Evolutionary conservation across 2,113 vertebrate species (phyloP), one percentile per base, ranked within the genome.

Genomic region (Paracanthobrama guichenoti): DNA sequence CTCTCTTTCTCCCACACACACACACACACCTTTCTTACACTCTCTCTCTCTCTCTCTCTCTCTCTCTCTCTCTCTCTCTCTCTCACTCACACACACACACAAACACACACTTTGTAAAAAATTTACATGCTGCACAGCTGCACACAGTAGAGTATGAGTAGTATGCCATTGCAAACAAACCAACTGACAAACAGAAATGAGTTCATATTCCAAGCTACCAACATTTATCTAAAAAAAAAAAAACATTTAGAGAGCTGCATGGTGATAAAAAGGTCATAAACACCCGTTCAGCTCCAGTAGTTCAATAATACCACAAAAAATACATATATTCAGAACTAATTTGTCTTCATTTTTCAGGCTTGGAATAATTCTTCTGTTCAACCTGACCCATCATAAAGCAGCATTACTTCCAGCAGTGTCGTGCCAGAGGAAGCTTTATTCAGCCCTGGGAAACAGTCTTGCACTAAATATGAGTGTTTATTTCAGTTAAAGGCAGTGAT

Each of bases 401-500:
- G 59, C 59, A 7, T 72, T 72, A 24, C 66, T 69, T 22, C n/a
- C n/a, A n/a, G n/a, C n/a, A 48, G 6, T 57, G 53, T 69, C 39
- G 10, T 44, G 44, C 5, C 69, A 26, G 39, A 72, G 42, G n/a
- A 60, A 24, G 59, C 22, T 60, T 60, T 60, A 7, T 60, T 26
- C 22, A 60, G 59, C n/a, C 59, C 59, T 9, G 11, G 59, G 59
- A 46, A 46, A 46, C 22, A 46, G 69, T 46, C 71, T 73, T n/a
- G 46, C 22, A 2, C 39, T 60, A 8, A 46, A 72, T 3, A 7
- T 48, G 60, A 35, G 16, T 48, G n/a, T 42, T 82, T 57, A 82
- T 67, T 42, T 82, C 79, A 78, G n/a, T 42, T 28, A 75, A 80
- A 80, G 73, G 55, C 67, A 50, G 71, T 18, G 50, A 81, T 77